A percentile compares a stretch with the other conserved stretches of the same genome.
phyloP scores from a whole-genome alignment of 2,797 vertebrate genomes.

The Phyllotis vaccarum region DNA sequence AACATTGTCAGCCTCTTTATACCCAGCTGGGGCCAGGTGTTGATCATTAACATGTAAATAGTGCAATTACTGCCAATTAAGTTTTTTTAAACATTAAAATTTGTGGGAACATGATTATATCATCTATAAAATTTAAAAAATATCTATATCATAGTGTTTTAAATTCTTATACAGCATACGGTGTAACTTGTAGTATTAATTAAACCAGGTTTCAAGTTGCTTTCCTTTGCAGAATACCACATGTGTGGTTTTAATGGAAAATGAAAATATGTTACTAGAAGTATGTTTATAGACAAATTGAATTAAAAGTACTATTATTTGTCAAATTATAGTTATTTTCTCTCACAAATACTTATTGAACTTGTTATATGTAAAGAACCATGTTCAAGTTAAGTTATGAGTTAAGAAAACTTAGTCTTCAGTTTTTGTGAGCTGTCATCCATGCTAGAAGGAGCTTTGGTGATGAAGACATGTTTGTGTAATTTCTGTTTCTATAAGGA shows the following conservation, averaged over 20 bases:
- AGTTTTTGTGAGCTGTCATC: too few species aligned
- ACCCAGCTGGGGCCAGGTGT: constrained; percentile 89
- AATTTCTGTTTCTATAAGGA: too few species aligned
- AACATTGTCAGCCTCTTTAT: constrained; percentile 83
- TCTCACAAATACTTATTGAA: constrained; percentile 26
- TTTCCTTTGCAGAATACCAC: constrained; percentile 52
- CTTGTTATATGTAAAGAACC: neutral
- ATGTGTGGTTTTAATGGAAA: constrained; percentile 47
- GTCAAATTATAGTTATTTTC: constrained; percentile 33
- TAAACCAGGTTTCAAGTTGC: constrained; percentile 70
- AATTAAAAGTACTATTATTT: constrained; percentile 39
- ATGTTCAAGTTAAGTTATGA: constrained; percentile 1
- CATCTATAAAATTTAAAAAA: constrained; percentile 65
- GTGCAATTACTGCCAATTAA: constrained; percentile 86
- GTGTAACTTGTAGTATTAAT: constrained; percentile 75
- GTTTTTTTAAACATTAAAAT: constrained; percentile 81
- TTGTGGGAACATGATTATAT: constrained; percentile 74
- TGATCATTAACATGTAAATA: constrained; percentile 87
- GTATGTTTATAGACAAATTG: constrained; percentile 63
- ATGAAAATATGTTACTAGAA: constrained; percentile 53
- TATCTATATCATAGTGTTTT: constrained; percentile 64
- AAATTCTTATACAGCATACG: constrained; percentile 67
- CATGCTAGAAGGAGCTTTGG: too few species aligned
- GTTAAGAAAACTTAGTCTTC: constrained; percentile 2
- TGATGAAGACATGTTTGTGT: too few species aligned